Base-by-base conservation (phyloP, 2,797 vertebrate genomes). In the Sitta carolinensis region DNA sequence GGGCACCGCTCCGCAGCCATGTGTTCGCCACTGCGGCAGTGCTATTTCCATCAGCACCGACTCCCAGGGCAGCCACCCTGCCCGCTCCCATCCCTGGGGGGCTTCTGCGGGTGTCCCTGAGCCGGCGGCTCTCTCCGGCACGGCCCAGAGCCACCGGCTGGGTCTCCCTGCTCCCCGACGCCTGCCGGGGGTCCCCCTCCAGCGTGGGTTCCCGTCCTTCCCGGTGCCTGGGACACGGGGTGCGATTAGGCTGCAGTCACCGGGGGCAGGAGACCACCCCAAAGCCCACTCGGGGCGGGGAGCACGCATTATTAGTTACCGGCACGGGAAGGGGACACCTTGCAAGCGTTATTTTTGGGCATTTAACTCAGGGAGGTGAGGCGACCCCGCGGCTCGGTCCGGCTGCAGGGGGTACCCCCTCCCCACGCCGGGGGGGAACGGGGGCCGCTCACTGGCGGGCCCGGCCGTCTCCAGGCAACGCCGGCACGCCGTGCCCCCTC, bases 11-110 rank as follows among this genome's bases (percentile, higher is more conserved):
- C 93, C 59, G 89, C 94, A 94, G 91, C 91, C 95, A 82, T 72
- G 93, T 29, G 93, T 51, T 27, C 75, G 70, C 21, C 95, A 95
- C 93, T 96, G 95, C 95, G 91, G 93, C 95, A 96, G 4, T 5
- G 34, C 89, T 81, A 36, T 17, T 84, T 32, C 87, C 89, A 84
- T 54, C 87, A 34, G 77, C 94, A 69, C 55, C 36, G 25, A 6
- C 57, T 92, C 64, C 80, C 30, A 12, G 76, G 50, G 72, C 47
- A 45, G 48, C 6, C 81, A 61, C 29, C 27, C 34, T 67, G 87
- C 74, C 50, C 15, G 5, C n/a, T 48, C 27, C 36, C 2, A 5
- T 10, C n/a, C 32, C 52, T 3, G 38, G 40, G 51, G 48, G 4
- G 36, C 23, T 92, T 16, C 84, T 34, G 62, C 8, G 1, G 55